phyloP scores from a whole-genome alignment of 2,888 invertebrate genomes.

The Magallana nippona region DNA sequence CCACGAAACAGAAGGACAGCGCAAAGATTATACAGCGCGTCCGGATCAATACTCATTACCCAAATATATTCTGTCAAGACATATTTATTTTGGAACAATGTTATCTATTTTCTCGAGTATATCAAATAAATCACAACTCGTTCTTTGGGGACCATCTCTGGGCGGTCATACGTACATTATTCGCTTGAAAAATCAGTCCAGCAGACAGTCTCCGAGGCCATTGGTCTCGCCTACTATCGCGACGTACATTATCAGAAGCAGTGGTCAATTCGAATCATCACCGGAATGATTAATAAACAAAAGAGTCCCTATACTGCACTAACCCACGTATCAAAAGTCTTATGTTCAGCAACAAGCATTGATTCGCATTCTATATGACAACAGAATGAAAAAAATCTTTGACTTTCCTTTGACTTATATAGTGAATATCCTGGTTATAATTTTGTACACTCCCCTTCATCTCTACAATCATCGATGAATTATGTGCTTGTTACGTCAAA shows the following conservation, averaged over 20 bases:
- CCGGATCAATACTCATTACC: constrained; percentile 16
- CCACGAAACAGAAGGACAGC: not conserved
- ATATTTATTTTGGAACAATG: not conserved
- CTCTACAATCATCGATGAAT: too few relatives aligned
- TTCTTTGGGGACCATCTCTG: not conserved
- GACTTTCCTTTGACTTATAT: too few relatives aligned
- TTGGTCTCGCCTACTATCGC: not conserved
- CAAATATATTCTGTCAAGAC: constrained; percentile 13
- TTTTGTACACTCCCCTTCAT: too few relatives aligned
- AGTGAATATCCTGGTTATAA: too few relatives aligned
- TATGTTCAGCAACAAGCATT: not conserved
- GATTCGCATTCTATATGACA: too few relatives aligned
- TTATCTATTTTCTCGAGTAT: constrained; percentile 3
- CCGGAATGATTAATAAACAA: not conserved
- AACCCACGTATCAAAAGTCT: not conserved
- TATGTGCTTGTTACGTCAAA: too few relatives aligned
- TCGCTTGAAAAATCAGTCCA: not conserved
- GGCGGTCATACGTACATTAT: not conserved
- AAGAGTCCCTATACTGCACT: not conserved
- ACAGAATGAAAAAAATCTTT: too few relatives aligned
- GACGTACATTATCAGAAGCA: not conserved
- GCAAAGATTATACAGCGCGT: not conserved
- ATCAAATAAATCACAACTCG: constrained; percentile 19
- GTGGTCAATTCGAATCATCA: not conserved
- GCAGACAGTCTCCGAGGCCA: not conserved